These are phyloP conservation scores for Euwallacea similis DNA, from an alignment of 1,140 invertebrate species.

Conservation along the genomic window DNA sequence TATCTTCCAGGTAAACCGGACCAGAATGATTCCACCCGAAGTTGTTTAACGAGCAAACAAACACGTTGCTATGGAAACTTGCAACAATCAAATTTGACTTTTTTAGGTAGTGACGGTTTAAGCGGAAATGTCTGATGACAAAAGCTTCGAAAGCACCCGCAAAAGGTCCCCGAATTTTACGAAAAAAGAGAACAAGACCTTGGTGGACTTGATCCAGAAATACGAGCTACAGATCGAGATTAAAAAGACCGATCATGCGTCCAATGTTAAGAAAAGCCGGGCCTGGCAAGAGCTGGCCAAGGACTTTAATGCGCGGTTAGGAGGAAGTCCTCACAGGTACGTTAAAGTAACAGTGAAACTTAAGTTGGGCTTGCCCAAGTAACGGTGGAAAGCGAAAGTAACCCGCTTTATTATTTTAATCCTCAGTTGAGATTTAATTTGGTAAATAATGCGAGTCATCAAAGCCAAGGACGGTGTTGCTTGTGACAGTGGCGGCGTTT, in stretches of 20 bases:
- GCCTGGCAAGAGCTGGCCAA: slow-evolving; percentile 22
- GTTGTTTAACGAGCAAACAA: no score
- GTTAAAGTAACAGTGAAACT: not conserved
- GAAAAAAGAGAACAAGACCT: slow-evolving; percentile 3
- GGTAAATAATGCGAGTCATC: not conserved
- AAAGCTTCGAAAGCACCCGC: not conserved
- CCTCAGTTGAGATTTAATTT: not conserved
- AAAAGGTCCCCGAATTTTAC: slow-evolving; percentile 17
- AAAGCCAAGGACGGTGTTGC: not conserved
- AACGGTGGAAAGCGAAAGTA: not conserved
- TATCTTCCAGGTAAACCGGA: no score
- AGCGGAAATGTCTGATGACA: not conserved
- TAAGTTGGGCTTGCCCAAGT: not conserved
- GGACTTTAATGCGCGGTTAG: slow-evolving; percentile 14
- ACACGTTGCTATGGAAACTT: no score
- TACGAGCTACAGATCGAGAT: slow-evolving; percentile 10
- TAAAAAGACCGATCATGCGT: slow-evolving; percentile 14
- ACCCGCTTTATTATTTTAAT: not conserved
- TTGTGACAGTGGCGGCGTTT: not conserved
- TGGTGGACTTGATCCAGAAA: slow-evolving; percentile 6
- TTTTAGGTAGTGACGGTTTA: not conserved
- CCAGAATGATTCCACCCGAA: no score
- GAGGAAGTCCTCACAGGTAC: slow-evolving; percentile 20
- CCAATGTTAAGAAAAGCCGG: slow-evolving; percentile 8
- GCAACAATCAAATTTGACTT: no score